phyloP scores from a whole-genome alignment of 2,888 invertebrate genomes.

The Oxyteleia sp. region DNA sequence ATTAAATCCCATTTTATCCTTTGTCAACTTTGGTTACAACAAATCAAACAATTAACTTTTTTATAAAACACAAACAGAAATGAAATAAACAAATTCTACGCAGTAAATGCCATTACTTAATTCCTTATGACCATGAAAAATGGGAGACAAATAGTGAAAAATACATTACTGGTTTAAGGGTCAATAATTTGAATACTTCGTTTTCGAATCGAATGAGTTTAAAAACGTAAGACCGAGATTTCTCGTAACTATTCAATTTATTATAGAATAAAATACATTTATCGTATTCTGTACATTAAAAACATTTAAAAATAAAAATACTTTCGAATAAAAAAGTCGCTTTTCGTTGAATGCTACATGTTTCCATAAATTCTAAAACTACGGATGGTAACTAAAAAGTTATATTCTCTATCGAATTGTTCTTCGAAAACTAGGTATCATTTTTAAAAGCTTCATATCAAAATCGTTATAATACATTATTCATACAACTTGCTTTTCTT shows the following conservation, averaged over 20 bases:
- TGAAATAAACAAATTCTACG: no score
- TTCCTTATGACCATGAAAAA: not conserved
- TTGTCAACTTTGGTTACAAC: no score
- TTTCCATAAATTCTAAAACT: conserved; percentile 63
- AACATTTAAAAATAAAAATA: conserved; percentile 72
- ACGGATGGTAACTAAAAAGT: conserved; percentile 66
- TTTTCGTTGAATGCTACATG: conserved; percentile 70
- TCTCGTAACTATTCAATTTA: conserved; percentile 71
- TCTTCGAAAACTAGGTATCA: conserved; percentile 71
- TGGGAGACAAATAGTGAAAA: no score
- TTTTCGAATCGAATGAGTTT: conserved; percentile 61
- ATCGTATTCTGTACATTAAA: conserved; percentile 70
- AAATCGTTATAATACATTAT: conserved; percentile 69
- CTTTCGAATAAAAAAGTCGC: conserved; percentile 71
- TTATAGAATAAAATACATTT: conserved; percentile 72
- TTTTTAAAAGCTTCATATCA: conserved; percentile 66
- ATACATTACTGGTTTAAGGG: not conserved
- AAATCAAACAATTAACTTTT: no score
- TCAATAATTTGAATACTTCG: conserved; percentile 39
- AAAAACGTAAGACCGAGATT: conserved; percentile 23
- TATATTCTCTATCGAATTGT: conserved; percentile 63
- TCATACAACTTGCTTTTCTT: conserved; percentile 52
- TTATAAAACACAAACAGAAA: no score
- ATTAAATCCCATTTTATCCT: no score
- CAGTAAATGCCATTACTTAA: no score